Base-by-base conservation (phyloP, 2,888 invertebrate genomes). In the Caenorhabditis sp. region DNA sequence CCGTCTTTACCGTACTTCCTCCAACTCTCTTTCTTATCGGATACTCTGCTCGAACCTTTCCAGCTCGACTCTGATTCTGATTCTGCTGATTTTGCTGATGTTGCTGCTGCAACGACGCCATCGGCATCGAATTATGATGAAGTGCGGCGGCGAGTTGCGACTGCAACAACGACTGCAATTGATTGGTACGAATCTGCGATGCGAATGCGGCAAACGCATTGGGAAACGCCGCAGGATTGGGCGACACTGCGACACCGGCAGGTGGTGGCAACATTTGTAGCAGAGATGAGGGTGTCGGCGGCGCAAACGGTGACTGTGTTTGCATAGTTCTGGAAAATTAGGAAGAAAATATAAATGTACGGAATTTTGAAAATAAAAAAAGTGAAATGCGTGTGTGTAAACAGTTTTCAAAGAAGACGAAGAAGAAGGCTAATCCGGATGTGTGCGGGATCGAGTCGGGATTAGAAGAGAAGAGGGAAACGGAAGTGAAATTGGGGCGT, bases 191-290 rank as follows among this genome's bases (percentile, higher is more conserved):
- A 26, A 77, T 75, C 26, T 76, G 78, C 5, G 76, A 70, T 8
- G 79, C 79, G 50, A 80, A 80, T 4, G 77, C 71, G 43, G 80
- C 80, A 43, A 80, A 80, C 12, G 80, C 80, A 17, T 72, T 75
- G 23, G 78, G 78, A 53, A 78, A 73, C 25, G 76, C 64, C n/a
- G 73, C 59, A 31, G 71, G 27, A n/a, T 59, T 59, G n/a, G 43
- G 31, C 31, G 31, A 43, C 5, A 5, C 17, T 43, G 43, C 14
- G 5, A 10, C n/a, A n/a, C n/a, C 31, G 4, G 31, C 10, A 7
- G 31, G 31, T 10, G 31, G 31, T 31, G 31, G 31, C 31, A 31
- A 31, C 43, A 43, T 43, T 14, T 43, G 43, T 2, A 43, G 43
- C 3, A 17, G 43, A 2, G 43, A 10, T 14, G 17, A 43, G 3